Percentiles rank a stretch among this genome's conserved stretches.
These are phyloP conservation scores for Megamerina dolium DNA, from an alignment of 2,888 invertebrate species.

Conservation along the genomic window DNA sequence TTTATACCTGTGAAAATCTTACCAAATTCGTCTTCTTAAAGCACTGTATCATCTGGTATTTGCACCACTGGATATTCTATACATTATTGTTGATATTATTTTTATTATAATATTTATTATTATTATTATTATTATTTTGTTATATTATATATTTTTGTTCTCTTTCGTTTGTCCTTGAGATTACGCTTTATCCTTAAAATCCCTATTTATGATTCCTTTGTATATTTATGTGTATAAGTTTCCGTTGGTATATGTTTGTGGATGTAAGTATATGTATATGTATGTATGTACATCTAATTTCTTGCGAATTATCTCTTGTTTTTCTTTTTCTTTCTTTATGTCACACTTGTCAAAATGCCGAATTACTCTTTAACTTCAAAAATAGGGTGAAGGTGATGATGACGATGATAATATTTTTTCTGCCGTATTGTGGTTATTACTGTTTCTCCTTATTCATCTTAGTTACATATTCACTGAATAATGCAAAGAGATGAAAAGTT, in stretches of 20 bases:
- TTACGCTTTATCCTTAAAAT: too few relatives aligned
- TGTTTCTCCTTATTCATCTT: too few relatives aligned
- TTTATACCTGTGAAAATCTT: too few relatives aligned
- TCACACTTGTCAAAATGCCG: too few relatives aligned
- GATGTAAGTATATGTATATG: background rate
- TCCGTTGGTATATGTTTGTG: background rate
- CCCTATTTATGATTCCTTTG: too few relatives aligned
- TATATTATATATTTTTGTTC: background rate
- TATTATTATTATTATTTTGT: background rate
- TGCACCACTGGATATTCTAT: constrained; percentile 30
- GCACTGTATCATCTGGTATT: constrained; percentile 29
- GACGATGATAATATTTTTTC: too few relatives aligned
- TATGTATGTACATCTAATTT: background rate
- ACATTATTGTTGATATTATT: background rate
- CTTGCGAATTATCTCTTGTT: background rate
- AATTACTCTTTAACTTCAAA: too few relatives aligned
- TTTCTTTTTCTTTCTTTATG: background rate
- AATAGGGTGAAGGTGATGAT: too few relatives aligned
- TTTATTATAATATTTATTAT: background rate
- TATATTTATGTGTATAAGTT: background rate
- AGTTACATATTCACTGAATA: too few relatives aligned
- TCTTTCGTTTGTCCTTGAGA: background rate
- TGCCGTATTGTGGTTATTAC: too few relatives aligned
- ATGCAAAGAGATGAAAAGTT: too few relatives aligned
- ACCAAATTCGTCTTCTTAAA: constrained; percentile 45